Percentiles rank a stretch among this genome's conserved stretches.
Conservation (phyloP, 2,797 vertebrate species). For the Gadopsis bispinosus region DNA sequence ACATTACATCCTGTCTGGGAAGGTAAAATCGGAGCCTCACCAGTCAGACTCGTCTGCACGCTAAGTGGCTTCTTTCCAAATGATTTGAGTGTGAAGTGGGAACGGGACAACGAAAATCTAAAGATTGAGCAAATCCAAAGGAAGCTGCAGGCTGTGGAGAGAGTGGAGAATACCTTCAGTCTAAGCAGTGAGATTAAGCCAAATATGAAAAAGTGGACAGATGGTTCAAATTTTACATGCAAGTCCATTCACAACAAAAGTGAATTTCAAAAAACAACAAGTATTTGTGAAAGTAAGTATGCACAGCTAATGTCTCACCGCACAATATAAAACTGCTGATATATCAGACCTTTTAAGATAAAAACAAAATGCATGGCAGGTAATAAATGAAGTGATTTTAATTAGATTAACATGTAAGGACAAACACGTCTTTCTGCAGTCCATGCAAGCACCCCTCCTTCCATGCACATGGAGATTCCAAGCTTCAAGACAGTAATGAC, state of each 20-base stretch:
- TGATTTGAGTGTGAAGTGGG: slow-evolving; percentile 58
- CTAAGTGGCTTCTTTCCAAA: slow-evolving; percentile 67
- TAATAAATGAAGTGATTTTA: neutral
- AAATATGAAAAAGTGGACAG: neutral
- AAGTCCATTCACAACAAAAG: neutral
- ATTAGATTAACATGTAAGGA: neutral
- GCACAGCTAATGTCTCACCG: neutral
- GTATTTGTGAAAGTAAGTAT: slow-evolving; percentile 76
- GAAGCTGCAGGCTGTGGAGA: slow-evolving; percentile 15
- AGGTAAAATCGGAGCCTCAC: slow-evolving; percentile 13
- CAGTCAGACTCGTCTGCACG: slow-evolving; percentile 72
- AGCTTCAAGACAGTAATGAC: slow-evolving; percentile 49
- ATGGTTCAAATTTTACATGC: slow-evolving; percentile 61
- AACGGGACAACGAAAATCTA: accelerated
- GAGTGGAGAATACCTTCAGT: slow-evolving; percentile 6
- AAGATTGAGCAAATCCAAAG: accelerated
- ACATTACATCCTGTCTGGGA: slow-evolving; percentile 61
- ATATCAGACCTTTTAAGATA: neutral
- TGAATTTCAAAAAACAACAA: neutral
- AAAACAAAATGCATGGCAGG: neutral
- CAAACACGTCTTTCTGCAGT: neutral
- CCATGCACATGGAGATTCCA: slow-evolving; percentile 63
- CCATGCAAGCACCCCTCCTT: slow-evolving; percentile 20
- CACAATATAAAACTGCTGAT: neutral
- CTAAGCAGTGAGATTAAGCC: slow-evolving; percentile 65